Evolutionary conservation across 1,140 invertebrate species (phyloP).

Genomic region (Philopotamus ludificatus): DNA sequence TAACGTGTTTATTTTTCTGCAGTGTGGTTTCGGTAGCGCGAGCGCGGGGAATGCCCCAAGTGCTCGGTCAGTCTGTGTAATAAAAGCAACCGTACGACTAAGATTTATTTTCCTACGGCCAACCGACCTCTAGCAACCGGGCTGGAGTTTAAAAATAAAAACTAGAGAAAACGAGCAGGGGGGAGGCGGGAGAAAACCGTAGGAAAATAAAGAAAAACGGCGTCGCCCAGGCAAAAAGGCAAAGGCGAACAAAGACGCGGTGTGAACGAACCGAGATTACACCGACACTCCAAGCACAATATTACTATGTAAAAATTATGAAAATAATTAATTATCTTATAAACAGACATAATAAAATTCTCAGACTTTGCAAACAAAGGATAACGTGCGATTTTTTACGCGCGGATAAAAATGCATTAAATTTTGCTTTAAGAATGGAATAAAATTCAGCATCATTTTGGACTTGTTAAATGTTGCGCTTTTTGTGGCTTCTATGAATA

Average conservation of each 20-base stretch:
- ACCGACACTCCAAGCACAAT: slow-evolving; percentile 12
- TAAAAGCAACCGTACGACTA: slow-evolving; percentile 22
- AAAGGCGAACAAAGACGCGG: slow-evolving; percentile 12
- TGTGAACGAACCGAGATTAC: slow-evolving; percentile 16
- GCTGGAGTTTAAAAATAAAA: not conserved
- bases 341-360: too few relatives aligned
- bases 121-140: not conserved
- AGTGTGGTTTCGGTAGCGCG: not conserved
- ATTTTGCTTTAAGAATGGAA: too few relatives aligned
- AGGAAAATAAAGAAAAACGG: not conserved
- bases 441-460: too few relatives aligned
- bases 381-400: too few relatives aligned
- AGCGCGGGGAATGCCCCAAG: slow-evolving; percentile 20
- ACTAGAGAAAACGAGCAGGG: slow-evolving; percentile 2
- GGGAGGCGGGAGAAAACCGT: not conserved
- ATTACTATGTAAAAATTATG: too few relatives aligned
- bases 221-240: slow-evolving; percentile 11
- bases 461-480: too few relatives aligned
- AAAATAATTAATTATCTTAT: too few relatives aligned
- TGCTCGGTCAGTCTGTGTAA: slow-evolving; percentile 17
- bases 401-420: too few relatives aligned
- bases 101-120: slow-evolving; percentile 20
- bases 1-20: not conserved
- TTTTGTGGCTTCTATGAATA: too few relatives aligned
- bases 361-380: too few relatives aligned